Evolutionary conservation across 2,113 vertebrate genomes (phyloP).

Genomic region (Gila orcuttii): DNA sequence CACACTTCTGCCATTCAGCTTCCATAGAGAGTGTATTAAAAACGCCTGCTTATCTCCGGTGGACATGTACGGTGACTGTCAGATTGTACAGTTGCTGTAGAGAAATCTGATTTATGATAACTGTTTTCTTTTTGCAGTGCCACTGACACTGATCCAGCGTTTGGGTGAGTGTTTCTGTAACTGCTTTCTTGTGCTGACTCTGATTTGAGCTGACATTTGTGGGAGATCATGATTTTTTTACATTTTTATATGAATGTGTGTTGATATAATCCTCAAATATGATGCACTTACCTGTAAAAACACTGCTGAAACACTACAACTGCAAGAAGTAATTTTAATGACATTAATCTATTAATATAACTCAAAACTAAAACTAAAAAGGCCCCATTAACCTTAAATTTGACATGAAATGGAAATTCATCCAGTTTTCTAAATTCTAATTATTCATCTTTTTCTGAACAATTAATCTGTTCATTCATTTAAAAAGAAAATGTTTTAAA

Average conservation of each 20-base stretch:
- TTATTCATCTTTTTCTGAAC: no score
- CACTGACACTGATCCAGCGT: constrained; percentile 59
- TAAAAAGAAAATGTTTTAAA: no score
- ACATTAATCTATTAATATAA: neutral
- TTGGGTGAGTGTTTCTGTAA: constrained; percentile 66
- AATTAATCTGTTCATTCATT: no score
- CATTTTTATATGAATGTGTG: neutral
- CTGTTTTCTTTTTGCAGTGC: constrained; percentile 66
- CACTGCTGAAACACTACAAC: neutral
- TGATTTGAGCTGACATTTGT: neutral
- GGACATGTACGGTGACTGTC: neutral
- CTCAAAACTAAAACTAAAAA: no score
- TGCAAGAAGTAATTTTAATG: neutral
- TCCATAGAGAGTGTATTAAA: neutral
- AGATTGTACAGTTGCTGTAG: neutral
- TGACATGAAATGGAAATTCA: no score
- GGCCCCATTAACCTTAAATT: no score
- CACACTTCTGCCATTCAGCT: neutral
- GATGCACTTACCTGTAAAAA: no score
- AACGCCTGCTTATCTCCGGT: neutral
- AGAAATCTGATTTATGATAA: neutral
- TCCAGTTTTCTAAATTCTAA: no score
- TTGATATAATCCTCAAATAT: neutral
- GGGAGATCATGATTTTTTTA: neutral
- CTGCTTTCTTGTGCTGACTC: neutral